A percentile compares a stretch with the other conserved stretches of the same genome.
phyloP scores from a whole-genome alignment of 2,888 invertebrate species.

The Rhagophthalmus giganteus region DNA sequence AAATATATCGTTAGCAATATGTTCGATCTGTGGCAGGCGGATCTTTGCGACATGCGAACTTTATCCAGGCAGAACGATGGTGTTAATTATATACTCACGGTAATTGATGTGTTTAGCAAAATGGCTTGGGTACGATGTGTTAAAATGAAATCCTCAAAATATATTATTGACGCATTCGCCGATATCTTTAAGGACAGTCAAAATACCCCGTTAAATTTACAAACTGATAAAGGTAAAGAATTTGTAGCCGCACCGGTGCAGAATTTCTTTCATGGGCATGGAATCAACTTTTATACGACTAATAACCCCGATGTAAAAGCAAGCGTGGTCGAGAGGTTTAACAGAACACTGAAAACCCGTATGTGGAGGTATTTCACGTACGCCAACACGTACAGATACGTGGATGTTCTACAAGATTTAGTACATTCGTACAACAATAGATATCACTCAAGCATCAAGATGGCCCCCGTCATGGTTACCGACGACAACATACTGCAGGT shows the following conservation, averaged over 20 bases:
- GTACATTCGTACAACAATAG: too few species aligned
- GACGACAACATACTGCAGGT: not conserved
- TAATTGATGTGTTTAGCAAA: too few species aligned
- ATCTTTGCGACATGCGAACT: not conserved
- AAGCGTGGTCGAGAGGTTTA: not conserved
- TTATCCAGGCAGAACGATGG: not conserved
- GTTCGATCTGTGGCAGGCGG: too few species aligned
- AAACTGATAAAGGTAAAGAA: slow-evolving; percentile 1
- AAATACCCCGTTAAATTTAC: too few species aligned
- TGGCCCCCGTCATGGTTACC: not conserved
- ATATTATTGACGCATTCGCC: not conserved
- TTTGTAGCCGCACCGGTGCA: not conserved
- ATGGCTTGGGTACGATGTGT: not conserved
- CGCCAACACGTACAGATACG: not conserved
- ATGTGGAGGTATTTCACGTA: not conserved
- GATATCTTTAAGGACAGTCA: too few species aligned
- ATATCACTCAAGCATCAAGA: too few species aligned
- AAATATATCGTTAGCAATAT: too few species aligned
- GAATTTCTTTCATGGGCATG: not conserved
- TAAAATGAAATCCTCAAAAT: not conserved
- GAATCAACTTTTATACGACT: too few species aligned
- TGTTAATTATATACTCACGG: not conserved
- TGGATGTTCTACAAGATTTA: too few species aligned
- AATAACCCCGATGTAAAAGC: too few species aligned
- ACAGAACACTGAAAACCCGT: not conserved